Conservation (phyloP, 2,797 vertebrate genomes). For the Macrochelys suwanniensis region DNA sequence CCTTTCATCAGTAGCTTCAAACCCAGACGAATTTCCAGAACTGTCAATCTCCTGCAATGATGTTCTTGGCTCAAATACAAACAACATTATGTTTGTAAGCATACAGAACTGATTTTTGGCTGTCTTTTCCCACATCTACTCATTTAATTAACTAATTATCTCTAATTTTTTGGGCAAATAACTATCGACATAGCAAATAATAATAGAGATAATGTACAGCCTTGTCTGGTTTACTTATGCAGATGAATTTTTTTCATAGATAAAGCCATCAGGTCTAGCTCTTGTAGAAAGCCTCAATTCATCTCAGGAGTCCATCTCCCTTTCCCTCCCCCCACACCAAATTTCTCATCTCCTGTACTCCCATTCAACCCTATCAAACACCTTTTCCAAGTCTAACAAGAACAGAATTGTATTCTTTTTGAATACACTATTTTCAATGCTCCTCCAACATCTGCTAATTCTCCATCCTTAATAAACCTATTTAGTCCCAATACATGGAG, state of each 20-base stretch:
- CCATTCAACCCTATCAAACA: background rate
- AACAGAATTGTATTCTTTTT: background rate
- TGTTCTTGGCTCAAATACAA: constrained; percentile 18
- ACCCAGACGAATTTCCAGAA: background rate
- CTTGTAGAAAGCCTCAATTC: background rate
- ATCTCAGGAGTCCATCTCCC: background rate
- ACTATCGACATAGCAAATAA: constrained; percentile 29
- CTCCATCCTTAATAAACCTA: background rate
- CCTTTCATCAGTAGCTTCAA: background rate
- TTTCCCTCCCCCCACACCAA: background rate
- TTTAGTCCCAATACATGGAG: background rate
- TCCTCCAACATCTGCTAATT: background rate
- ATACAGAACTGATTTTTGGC: background rate
- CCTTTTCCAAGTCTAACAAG: background rate
- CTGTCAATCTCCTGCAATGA: background rate
- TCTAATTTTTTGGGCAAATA: constrained; percentile 32
- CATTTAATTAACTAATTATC: constrained; percentile 39
- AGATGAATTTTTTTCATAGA: background rate
- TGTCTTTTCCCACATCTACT: constrained; percentile 21
- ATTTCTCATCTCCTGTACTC: background rate
- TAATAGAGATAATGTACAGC: background rate
- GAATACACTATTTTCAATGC: background rate
- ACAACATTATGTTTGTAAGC: background rate
- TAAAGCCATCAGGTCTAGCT: background rate
- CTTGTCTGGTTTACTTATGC: background rate